These are phyloP conservation scores for Atta colombica DNA, from an alignment of 1,140 invertebrate species.

Conservation along the genomic window DNA sequence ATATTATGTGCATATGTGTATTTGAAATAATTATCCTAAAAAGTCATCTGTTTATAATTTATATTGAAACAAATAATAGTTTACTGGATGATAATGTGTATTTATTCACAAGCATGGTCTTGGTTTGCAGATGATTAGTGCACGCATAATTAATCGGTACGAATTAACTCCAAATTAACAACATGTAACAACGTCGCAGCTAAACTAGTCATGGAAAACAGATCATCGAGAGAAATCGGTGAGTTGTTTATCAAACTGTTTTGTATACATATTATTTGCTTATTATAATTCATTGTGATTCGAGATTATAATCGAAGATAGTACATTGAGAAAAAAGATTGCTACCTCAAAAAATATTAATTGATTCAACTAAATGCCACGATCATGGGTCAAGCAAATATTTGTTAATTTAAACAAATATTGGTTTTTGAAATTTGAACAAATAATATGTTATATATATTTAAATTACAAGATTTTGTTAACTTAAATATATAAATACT, in stretches of 20 bases:
- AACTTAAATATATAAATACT: too few relatives aligned
- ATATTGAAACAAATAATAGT: conserved; percentile 9
- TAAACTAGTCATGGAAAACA: conserved; percentile 31
- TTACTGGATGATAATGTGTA: background rate
- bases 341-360: too few relatives aligned
- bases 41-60: background rate
- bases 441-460: too few relatives aligned
- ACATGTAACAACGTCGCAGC: conserved; percentile 8
- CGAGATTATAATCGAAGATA: background rate
- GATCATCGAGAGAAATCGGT: conserved; percentile 29
- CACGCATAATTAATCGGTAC: conserved; percentile 24
- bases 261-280: background rate
- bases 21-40: conserved; percentile 21
- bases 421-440: too few relatives aligned
- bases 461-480: too few relatives aligned
- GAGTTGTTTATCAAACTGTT: conserved; percentile 31
- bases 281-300: conserved; percentile 8
- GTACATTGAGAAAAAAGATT: background rate
- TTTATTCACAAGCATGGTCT: conserved; percentile 33
- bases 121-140: conserved; percentile 58
- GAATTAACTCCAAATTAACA: conserved; percentile 58
- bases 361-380: too few relatives aligned
- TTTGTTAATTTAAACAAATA: too few relatives aligned
- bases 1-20: background rate
- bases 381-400: too few relatives aligned